phyloP scores from a whole-genome alignment of 2,113 vertebrate genomes.

The Bos indicus region DNA sequence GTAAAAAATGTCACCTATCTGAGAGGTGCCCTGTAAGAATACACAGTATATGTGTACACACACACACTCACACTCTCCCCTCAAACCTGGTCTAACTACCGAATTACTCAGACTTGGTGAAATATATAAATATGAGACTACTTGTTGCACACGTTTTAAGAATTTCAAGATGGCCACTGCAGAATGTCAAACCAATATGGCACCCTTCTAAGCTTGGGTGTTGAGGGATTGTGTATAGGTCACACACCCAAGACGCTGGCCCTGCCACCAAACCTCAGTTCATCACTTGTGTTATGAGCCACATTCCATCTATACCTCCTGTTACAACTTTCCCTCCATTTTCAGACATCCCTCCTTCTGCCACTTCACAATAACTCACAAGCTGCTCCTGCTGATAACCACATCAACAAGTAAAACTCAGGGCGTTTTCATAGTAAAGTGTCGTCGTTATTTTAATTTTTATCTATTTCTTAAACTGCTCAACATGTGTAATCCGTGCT shows the following conservation, averaged over 20 bases:
- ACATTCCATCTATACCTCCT: rapidly evolving
- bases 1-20: neutral
- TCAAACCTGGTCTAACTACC: neutral
- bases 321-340: no score
- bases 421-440: neutral
- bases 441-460: neutral
- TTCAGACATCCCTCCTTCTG: neutral
- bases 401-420: neutral
- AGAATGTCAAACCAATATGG: neutral
- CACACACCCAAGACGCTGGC: rapidly evolving
- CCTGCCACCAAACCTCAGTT: rapidly evolving
- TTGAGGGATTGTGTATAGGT: rapidly evolving
- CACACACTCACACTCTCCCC: neutral
- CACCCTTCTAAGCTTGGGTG: neutral
- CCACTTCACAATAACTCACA: neutral
- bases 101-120: neutral
- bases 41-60: neutral
- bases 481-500: neutral
- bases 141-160: neutral
- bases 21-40: neutral
- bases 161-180: neutral
- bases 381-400: neutral
- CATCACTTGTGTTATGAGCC: rapidly evolving
- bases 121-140: neutral
- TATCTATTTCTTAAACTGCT: neutral